Base-by-base conservation (phyloP, 2,888 invertebrate species). In the Nemotelus pantherinus region DNA sequence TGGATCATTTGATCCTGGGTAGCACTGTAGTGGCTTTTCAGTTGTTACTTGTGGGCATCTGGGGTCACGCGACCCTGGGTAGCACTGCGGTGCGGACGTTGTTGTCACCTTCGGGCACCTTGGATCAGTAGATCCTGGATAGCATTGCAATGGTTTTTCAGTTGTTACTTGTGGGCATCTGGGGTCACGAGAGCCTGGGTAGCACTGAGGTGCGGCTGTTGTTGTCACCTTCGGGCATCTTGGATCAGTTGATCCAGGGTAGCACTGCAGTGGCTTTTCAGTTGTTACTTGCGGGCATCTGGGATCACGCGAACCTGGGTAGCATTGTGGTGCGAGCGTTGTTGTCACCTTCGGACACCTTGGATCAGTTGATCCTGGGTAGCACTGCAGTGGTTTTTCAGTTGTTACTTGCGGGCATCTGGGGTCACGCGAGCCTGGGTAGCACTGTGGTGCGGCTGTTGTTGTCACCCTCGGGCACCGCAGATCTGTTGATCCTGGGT, bases 171-270 rank as follows among this genome's bases (percentile, higher is more conserved):
- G 10, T 2, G 10, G 84, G 76, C 87, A 87, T 25, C 85, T 81
- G 3, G 86, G 85, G 74, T 88, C 87, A 1, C 63, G 81, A 2
- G 84, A 82, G 2, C 87, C 87, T 1, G 87, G 86, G 77, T 82
- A 86, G 71, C 87, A 85, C 10, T n/a, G 81, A 71, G 7, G 79
- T 41, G 79, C 77, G 50, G 85, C 86, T 77, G 86, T 86, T 70
- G 79, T 77, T 64, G 82, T 81, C 5, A 82, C 86, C 86, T 41
- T 87, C 85, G 78, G 84, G 78, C 87, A 80, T 65, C 86, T 82
- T 0, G 86, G 86, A 74, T 87, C 86, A 0, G 85, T 25, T 4
- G 81, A 80, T 0, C 80, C 86, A 6, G 85, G 85, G 60, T 83
- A 85, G 72, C 86, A 86, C 10, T 44, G 44, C 9, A n/a, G 25